Evolutionary conservation across 1,140 invertebrate species (phyloP).

Genomic region (Drosophila orosa): DNA sequence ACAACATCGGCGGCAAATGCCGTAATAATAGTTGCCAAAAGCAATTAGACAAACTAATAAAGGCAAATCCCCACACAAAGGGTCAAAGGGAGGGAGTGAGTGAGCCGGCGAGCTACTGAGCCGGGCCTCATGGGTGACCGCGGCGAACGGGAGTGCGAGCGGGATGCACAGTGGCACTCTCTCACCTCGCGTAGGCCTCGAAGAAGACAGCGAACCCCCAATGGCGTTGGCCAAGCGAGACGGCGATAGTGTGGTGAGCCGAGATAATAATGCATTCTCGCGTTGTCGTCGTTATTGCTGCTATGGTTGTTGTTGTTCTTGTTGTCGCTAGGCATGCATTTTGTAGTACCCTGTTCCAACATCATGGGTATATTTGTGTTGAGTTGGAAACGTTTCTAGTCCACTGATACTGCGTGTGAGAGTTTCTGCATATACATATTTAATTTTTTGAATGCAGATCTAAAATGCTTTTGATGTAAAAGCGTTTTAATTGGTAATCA

Average conservation of each 20-base stretch:
- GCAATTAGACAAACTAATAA: conserved; percentile 83
- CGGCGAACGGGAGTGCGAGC: conserved; percentile 23
- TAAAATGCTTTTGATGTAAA: no score
- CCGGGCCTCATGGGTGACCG: conserved; percentile 24
- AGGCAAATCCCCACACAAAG: conserved; percentile 69
- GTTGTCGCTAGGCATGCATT: conserved; percentile 19
- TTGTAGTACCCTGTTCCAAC: neutral
- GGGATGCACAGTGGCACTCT: conserved; percentile 28
- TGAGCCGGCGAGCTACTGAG: conserved; percentile 17
- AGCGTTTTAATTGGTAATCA: no score
- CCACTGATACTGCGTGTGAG: no score
- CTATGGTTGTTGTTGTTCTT: conserved; percentile 19
- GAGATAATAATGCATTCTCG: conserved; percentile 32
- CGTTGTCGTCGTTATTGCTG: conserved; percentile 14
- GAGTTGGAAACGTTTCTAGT: neutral
- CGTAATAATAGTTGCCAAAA: conserved; percentile 80
- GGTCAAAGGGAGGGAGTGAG: conserved; percentile 21
- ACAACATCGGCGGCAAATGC: conserved; percentile 50
- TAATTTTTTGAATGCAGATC: no score
- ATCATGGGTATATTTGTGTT: neutral
- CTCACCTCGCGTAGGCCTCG: conserved; percentile 57
- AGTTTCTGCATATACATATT: no score
- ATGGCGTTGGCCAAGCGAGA: conserved; percentile 74
- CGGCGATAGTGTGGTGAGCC: conserved; percentile 45
- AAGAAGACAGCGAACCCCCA: conserved; percentile 69